Base-by-base conservation (phyloP, 2,888 invertebrate genomes). In the Onthophagus sagittarius region DNA sequence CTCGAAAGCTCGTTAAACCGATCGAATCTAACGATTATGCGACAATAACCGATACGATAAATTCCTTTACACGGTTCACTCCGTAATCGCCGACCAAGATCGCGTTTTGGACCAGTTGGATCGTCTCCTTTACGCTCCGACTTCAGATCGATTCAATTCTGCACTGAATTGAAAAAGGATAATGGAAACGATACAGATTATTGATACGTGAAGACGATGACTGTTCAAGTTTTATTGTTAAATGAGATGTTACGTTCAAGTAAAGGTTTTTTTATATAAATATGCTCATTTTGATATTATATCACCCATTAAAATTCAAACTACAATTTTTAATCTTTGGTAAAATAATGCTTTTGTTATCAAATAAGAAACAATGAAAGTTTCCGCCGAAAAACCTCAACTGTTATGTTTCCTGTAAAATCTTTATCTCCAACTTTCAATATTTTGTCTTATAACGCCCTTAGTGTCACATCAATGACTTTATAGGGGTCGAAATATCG, bases 31-130 rank as follows among this genome's bases (percentile, higher is more conserved):
- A 63, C 14, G 72, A 70, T 70, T 13, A 70, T 73, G 15, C 65
- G 64, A 70, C 73, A 73, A 73, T 73, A 73, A 73, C 70, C 70
- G 71, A 73, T 70, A 73, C 64, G 53, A 73, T 71, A 70, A 70
- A 73, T 73, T 71, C 70, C 65, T 71, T 72, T 69, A 31, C 67
- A 31, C 63, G 13, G 62, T 69, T 53, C 39, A 53, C 9, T 53
- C 39, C 39, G 39, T 11, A 53, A 53, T 53, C 39, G 39, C 5
- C 39, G 39, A 53, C 9, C 39, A 53, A 11, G 39, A 53, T 53
- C 39, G 39, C 39, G 23, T 53, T 11, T 53, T 53, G 39, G 39
- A 7, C 39, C 39, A 7, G 7, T 53, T 53, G 39, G 39, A 53
- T 53, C 39, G 39, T 53, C 23, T 23, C 39, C 39, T 7, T 53